These are phyloP conservation scores for Meta bourneti DNA, from an alignment of 2,888 invertebrate species.

Conservation along the genomic window DNA sequence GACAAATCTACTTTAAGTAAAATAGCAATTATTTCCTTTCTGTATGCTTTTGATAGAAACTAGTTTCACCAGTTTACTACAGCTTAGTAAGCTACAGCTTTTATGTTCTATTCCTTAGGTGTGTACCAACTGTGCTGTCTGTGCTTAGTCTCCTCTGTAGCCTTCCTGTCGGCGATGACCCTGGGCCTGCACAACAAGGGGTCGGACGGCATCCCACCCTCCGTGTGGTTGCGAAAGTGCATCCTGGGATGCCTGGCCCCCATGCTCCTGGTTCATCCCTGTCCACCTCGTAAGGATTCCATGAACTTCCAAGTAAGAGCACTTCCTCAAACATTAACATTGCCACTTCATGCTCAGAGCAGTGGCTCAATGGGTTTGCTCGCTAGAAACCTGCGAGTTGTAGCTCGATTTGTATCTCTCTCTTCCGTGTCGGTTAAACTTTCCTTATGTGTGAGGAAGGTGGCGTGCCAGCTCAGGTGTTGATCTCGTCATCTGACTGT, in stretches of 20 bases:
- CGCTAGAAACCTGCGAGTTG: not conserved
- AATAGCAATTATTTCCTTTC: too few relatives aligned
- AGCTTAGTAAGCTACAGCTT: too few relatives aligned
- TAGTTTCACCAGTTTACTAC: too few relatives aligned
- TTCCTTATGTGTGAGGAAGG: too few relatives aligned
- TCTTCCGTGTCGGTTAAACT: too few relatives aligned
- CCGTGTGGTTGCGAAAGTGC: constrained; percentile 64
- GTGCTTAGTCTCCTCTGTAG: constrained; percentile 55
- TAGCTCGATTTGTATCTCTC: too few relatives aligned
- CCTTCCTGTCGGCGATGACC: constrained; percentile 68
- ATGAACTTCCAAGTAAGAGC: constrained; percentile 53
- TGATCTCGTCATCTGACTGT: too few relatives aligned
- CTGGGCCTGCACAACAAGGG: constrained; percentile 68
- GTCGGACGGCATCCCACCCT: constrained; percentile 50
- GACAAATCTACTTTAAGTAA: too few relatives aligned
- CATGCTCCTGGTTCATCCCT: constrained; percentile 59
- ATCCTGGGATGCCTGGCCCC: constrained; percentile 67
- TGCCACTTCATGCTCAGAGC: not conserved
- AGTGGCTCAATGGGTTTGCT: not conserved
- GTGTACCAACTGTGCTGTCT: constrained; percentile 66
- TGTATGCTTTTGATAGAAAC: too few relatives aligned
- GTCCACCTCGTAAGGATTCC: constrained; percentile 56
- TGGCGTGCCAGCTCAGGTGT: too few relatives aligned
- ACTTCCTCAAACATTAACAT: too few relatives aligned
- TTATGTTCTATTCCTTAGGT: not conserved